phyloP scores from a whole-genome alignment of 2,888 invertebrate species.

The Agrotis clavis region DNA sequence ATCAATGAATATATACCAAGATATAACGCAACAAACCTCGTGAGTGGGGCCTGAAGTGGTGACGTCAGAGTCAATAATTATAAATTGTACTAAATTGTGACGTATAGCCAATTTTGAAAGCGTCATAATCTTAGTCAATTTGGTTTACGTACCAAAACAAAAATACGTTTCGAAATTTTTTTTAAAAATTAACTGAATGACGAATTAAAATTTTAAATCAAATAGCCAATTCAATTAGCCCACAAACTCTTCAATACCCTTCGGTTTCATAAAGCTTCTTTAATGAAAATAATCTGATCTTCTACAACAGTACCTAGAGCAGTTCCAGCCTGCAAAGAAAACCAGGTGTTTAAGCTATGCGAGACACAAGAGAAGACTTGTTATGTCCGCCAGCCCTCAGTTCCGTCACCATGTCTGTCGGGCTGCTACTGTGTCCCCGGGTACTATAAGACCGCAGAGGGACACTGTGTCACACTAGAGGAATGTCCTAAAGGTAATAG shows the following conservation, averaged over 20 bases:
- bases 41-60: no score
- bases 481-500: constrained; percentile 78
- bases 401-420: constrained; percentile 68
- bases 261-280: neutral
- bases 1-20: no score
- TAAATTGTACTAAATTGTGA: no score
- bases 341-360: constrained; percentile 76
- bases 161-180: no score
- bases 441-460: constrained; percentile 73
- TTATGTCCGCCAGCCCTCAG: constrained; percentile 71
- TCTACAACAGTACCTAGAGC: constrained; percentile 50
- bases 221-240: no score
- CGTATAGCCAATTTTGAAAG: no score
- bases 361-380: constrained; percentile 77
- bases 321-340: constrained; percentile 71
- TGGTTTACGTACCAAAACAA: no score
- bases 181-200: no score
- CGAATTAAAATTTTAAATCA: no score
- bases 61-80: no score
- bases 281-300: neutral
- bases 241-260: neutral
- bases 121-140: no score
- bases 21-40: no score
- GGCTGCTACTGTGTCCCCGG: constrained; percentile 82
- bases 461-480: constrained; percentile 73